phyloP scores from a whole-genome alignment of 2,113 vertebrate genomes.

The Crypturellus undulatus region DNA sequence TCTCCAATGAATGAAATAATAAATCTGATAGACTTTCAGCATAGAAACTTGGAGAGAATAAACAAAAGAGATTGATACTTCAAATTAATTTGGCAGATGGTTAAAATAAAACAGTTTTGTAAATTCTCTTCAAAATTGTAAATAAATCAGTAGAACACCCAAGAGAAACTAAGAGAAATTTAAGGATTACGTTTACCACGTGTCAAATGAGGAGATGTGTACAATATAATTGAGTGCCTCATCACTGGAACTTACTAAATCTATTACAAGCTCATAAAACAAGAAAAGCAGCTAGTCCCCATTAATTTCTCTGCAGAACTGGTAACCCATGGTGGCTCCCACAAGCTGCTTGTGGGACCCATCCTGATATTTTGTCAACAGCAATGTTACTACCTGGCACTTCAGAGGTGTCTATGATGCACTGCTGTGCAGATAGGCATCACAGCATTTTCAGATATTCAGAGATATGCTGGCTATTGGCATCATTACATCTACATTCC shows the following conservation, averaged over 20 bases:
- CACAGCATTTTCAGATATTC: background rate
- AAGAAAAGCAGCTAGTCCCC: background rate
- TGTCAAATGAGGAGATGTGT: background rate
- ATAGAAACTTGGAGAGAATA: conserved; percentile 37
- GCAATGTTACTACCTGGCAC: background rate
- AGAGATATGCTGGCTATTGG: background rate
- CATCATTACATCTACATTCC: background rate
- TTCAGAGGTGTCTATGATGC: background rate
- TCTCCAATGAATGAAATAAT: conserved; percentile 42
- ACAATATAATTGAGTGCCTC: background rate
- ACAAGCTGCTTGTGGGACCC: rapidly evolving
- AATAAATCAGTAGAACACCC: conserved; percentile 5
- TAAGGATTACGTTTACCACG: background rate
- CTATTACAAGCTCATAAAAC: background rate
- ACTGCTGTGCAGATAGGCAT: background rate
- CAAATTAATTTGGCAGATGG: conserved; percentile 60
- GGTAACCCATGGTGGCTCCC: background rate
- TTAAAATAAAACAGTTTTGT: background rate
- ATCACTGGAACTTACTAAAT: background rate
- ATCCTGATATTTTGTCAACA: background rate
- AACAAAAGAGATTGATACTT: conserved; percentile 43
- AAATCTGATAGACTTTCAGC: conserved; percentile 30
- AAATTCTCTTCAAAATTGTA: conserved; percentile 49
- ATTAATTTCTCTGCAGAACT: background rate
- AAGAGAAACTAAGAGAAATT: conserved; percentile 19